Evolutionary conservation across 2,888 invertebrate species (phyloP).

Genomic region (Drosophila leonis): DNA sequence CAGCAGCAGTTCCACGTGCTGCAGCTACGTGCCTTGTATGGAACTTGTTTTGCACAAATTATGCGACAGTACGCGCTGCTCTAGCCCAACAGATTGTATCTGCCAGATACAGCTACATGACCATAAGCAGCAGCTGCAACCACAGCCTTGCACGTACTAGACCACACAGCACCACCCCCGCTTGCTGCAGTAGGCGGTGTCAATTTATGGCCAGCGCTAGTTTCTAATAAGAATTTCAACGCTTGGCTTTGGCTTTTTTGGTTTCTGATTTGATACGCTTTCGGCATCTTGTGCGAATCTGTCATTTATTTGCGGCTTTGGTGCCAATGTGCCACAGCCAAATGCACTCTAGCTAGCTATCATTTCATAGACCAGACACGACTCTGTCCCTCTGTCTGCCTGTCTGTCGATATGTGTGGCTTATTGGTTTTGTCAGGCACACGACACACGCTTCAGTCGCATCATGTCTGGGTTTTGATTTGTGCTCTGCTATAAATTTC

Average conservation of each 20-base stretch:
- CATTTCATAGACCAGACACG: constrained; percentile 22
- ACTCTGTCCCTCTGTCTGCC: neutral
- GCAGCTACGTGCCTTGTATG: constrained; percentile 48
- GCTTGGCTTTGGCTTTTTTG: constrained; percentile 40
- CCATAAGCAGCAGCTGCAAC: constrained; percentile 37
- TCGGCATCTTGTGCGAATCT: constrained; percentile 65
- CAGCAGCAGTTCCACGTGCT: neutral
- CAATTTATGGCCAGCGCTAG: constrained; percentile 69
- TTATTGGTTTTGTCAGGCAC: constrained; percentile 66
- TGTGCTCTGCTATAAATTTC: constrained; percentile 70
- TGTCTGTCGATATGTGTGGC: constrained; percentile 51
- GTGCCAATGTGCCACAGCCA: constrained; percentile 63
- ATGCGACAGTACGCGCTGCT: constrained; percentile 65
- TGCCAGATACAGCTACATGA: constrained; percentile 51
- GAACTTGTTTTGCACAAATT: constrained; percentile 69
- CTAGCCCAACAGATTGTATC: constrained; percentile 70
- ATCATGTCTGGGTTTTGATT: constrained; percentile 61
- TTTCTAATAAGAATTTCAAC: constrained; percentile 65
- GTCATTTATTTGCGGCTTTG: constrained; percentile 67
- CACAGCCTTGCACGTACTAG: constrained; percentile 45
- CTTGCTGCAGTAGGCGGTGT: constrained; percentile 47
- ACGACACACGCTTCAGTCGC: constrained; percentile 29
- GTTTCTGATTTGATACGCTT: constrained; percentile 33
- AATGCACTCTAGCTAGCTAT: constrained; percentile 74
- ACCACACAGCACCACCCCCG: constrained; percentile 13